phyloP scores from a whole-genome alignment of 92 coral and sea anemone species.

The Epizoanthus ramosus region DNA sequence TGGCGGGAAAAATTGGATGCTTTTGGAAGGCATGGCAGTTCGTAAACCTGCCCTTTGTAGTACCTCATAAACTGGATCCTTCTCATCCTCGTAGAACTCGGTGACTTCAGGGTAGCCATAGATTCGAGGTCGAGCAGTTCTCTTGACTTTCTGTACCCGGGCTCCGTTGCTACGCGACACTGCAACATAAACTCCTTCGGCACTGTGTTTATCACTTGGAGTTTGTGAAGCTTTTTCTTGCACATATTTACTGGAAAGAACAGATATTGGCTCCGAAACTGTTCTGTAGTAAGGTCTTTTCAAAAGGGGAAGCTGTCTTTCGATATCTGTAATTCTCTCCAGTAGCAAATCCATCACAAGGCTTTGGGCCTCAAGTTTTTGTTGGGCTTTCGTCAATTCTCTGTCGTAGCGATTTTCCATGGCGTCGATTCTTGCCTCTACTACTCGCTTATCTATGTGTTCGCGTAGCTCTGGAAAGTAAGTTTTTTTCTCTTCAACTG shows the following conservation, averaged over 20 bases:
- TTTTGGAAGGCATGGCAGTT: conserved; percentile 5
- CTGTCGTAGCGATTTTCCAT: conserved; percentile 45
- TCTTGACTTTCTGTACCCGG: conserved; percentile 31
- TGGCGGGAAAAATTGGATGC: conserved; percentile 32
- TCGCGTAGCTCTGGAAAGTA: conserved; percentile 42
- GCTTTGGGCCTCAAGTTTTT: conserved; percentile 27
- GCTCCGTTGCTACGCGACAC: conserved; percentile 52
- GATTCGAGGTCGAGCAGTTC: conserved; percentile 12
- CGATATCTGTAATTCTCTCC: conserved; percentile 32
- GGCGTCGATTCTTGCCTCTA: conserved; percentile 39
- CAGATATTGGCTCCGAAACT: conserved; percentile 18
- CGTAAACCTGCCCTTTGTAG: conserved; percentile 20
- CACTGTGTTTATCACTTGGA: conserved; percentile 40
- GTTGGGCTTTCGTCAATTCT: conserved; percentile 25
- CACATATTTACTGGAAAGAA: conserved; percentile 34
- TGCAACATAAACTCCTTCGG: conserved; percentile 37
- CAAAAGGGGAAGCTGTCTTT: conserved; percentile 21
- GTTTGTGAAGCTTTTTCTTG: conserved; percentile 43
- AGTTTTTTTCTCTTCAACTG: conserved; percentile 4
- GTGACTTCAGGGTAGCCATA: conserved; percentile 26
- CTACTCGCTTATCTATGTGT: conserved; percentile 35
- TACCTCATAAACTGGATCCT: neutral
- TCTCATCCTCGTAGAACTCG: conserved; percentile 21
- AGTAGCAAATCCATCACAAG: conserved; percentile 43
- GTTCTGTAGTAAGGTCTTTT: conserved; percentile 26